phyloP scores from a whole-genome alignment of 2,797 vertebrate species.

The Cercopithecus petaurista region DNA sequence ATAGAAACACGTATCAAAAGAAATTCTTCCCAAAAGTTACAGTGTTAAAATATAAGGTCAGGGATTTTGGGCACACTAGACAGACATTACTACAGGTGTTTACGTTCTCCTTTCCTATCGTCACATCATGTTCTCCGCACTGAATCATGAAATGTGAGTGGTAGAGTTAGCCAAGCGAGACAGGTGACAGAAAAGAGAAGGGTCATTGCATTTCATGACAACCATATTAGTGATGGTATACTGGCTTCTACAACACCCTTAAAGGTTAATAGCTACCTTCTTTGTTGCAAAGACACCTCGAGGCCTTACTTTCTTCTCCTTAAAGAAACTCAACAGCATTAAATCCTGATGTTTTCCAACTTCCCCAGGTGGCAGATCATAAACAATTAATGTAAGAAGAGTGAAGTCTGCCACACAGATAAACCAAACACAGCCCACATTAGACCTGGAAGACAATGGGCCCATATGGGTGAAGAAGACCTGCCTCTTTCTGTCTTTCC shows the following conservation, averaged over 20 bases:
- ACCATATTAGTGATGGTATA: not conserved
- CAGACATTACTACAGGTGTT: not conserved
- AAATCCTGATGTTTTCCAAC: not conserved
- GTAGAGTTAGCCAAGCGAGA: not conserved
- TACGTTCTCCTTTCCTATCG: not conserved
- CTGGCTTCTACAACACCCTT: not conserved
- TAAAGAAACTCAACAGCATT: conserved; percentile 1
- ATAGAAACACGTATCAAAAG: not conserved
- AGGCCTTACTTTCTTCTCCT: not conserved
- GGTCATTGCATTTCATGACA: not conserved
- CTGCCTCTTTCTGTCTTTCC: not conserved
- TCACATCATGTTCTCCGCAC: not conserved
- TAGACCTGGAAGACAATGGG: not conserved
- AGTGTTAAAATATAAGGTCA: not conserved
- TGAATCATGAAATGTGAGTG: not conserved
- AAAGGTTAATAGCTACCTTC: not conserved
- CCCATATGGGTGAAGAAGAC: not conserved
- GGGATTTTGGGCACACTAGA: not conserved
- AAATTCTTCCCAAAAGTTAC: not conserved
- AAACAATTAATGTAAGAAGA: not conserved
- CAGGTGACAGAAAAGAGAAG: not conserved
- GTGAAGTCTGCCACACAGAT: not conserved
- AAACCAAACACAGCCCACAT: not conserved
- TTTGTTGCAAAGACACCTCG: not conserved
- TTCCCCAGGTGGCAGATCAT: not conserved